Evolutionary conservation across 2,113 vertebrate genomes (phyloP), one percentile per base, ranked within the genome.

Genomic region (Hippocampus guttulatus): DNA sequence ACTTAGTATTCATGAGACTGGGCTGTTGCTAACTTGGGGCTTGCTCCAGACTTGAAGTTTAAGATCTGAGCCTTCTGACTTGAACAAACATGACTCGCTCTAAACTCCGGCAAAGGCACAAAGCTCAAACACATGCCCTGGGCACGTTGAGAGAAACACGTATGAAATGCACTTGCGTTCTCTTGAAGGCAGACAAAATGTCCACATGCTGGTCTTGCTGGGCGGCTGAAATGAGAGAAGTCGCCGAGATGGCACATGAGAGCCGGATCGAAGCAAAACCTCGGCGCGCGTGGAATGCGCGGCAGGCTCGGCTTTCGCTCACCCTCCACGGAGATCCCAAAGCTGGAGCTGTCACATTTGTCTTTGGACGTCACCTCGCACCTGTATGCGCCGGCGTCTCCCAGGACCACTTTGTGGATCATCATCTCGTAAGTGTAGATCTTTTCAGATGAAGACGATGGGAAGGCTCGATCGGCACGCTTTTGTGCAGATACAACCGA

Each of bases 361-460:
- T 96, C 94, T 86, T 96, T 96, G 51, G 91, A 79, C 3, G 93
- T 86, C 77, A 97, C 93, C 79, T 97, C 95, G 27, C 94, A 94
- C 68, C 95, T 93, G 88, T 96, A 97, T 70, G 84, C 92, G 0
- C 95, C 95, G 0, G 92, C 88, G 68, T 95, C 93, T 16, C 87
- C 94, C 4, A 87, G 7, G 0, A 92, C 87, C 68, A 91, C 89
- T 84, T 96, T 96, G 43, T 78, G 47, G 3, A 96, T 90, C 81
- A 82, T 92, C 91, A 97, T 92, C 76, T 96, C 94, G 67, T 91
- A 89, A 0, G 91, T 92, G 77, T 95, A 96, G 49, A 95, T 88
- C 95, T 96, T 70, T 27, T 43, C 4, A 10, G 23, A 55, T 3
- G 5, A 9, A 58, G 70, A 5, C 27, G 20, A 74, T 18, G 8